A percentile compares a stretch with the other conserved stretches of the same genome.
Evolutionary conservation across 2,797 vertebrate genomes (phyloP).

Genomic region (Mus spretus): DNA sequence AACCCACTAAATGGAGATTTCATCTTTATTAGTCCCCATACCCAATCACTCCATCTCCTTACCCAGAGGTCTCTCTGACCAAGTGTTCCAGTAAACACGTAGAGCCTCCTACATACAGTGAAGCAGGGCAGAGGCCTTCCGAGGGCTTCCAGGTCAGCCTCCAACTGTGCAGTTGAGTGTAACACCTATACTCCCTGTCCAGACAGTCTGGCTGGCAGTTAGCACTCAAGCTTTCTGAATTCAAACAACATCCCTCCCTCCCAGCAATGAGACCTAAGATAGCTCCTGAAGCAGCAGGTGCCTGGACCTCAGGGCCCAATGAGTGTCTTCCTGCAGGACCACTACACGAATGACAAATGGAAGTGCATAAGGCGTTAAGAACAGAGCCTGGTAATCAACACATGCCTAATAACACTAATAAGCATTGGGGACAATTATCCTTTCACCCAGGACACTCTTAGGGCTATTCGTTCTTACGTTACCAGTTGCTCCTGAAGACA

Average conservation of each 20-base stretch:
- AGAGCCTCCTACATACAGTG: rapidly evolving
- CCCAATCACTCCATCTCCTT: background rate
- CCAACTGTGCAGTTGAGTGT: too few relatives aligned
- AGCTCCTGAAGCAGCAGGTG: background rate
- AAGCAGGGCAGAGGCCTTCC: background rate
- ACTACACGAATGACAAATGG: rapidly evolving
- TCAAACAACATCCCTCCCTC: background rate
- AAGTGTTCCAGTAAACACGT: background rate
- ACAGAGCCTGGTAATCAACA: background rate
- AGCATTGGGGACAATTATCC: slow-evolving; percentile 20
- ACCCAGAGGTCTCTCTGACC: slow-evolving; percentile 17
- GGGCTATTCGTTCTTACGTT: slow-evolving; percentile 52
- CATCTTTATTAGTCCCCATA: background rate
- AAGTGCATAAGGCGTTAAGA: background rate
- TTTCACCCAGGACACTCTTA: background rate
- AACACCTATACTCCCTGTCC: background rate
- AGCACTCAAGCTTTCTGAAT: background rate
- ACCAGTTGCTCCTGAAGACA: slow-evolving; percentile 41
- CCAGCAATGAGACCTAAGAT: background rate
- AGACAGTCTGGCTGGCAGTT: background rate
- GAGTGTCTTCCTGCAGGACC: background rate
- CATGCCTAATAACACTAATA: slow-evolving; percentile 9
- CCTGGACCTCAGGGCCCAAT: background rate
- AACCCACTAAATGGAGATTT: background rate
- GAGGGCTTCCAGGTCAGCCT: background rate